Base-by-base conservation (phyloP, 1,140 invertebrate species). In the Heliconius himera region DNA sequence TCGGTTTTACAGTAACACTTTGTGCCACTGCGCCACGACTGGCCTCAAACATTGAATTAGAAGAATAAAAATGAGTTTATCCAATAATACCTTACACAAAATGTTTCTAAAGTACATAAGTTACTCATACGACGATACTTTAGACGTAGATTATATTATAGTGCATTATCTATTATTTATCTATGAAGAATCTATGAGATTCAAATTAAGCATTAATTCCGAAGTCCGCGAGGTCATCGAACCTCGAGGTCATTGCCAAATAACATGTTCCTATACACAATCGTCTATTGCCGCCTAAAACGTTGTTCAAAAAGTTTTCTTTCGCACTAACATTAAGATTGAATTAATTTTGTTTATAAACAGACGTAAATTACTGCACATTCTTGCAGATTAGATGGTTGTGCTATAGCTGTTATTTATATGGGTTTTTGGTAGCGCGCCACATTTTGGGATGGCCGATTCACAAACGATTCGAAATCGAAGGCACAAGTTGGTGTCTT, bases 181-280 rank as follows among this genome's bases (percentile, higher is more conserved):
- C 73, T 74, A 73, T 77, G 33, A 70, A 8, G 60, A 33, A 74
- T 74, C 16, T 54, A 76, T 80, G 78, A 83, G 80, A 81, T 77
- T 84, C 81, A 85, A 82, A 73, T 81, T 81, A 79, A 66, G 26
- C 41, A 77, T 76, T 77, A 81, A 71, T 78, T 73, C 49, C 36
- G 33, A 76, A 72, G 74, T 16, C 26, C 70, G 76, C 60, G 84
- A 83, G 89, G 82, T 89, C 87, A 87, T 84, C 85, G 91, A 91
- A 82, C 89, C 79, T 75, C 80, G 89, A 88, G 91, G 91, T 93
- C 91, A 92, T 92, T 93, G 91, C 90, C 91, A 92, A 93, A 94
- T 93, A 90, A 85, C 85, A 88, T 85, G 83, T 77, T 84, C 82
- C 78, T 85, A 86, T 36, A 74, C 74, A 77, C 81, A 89, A 87